phyloP scores from a whole-genome alignment of 2,797 vertebrate genomes.

The Phataginus tetradactyla region DNA sequence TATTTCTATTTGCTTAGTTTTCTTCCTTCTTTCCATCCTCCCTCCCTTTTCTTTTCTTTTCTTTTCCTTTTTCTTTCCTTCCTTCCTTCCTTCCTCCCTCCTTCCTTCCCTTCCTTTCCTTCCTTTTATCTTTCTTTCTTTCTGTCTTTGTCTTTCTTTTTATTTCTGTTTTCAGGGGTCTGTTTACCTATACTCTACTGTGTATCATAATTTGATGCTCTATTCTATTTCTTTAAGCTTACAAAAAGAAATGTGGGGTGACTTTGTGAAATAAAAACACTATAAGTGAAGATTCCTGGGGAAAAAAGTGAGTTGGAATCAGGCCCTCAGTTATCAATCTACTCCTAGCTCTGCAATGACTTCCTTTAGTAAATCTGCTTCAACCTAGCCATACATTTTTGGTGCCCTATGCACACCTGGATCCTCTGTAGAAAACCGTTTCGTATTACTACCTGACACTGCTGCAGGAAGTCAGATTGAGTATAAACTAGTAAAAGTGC shows the following conservation, averaged over 20 bases:
- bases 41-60: not conserved
- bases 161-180: not conserved
- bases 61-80: too few species aligned
- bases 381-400: not conserved
- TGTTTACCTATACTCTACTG: constrained; percentile 16
- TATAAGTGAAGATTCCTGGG: not conserved
- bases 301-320: not conserved
- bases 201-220: constrained; percentile 31
- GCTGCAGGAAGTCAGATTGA: constrained; percentile 53
- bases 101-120: not conserved
- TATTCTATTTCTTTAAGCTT: constrained; percentile 33
- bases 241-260: not conserved
- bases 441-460: not conserved
- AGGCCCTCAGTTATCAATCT: not conserved
- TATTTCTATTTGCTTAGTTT: constrained; percentile 34
- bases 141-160: not conserved
- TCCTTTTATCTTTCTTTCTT: not conserved
- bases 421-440: constrained; percentile 1
- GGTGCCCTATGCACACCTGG: not conserved
- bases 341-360: not conserved
- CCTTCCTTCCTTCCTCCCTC: not conserved
- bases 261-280: constrained; percentile 39
- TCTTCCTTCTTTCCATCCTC: too few species aligned
- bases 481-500: constrained; percentile 65
- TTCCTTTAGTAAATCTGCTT: not conserved